Base-by-base conservation (phyloP, 2,797 vertebrate species). In the Mycteria americana region DNA sequence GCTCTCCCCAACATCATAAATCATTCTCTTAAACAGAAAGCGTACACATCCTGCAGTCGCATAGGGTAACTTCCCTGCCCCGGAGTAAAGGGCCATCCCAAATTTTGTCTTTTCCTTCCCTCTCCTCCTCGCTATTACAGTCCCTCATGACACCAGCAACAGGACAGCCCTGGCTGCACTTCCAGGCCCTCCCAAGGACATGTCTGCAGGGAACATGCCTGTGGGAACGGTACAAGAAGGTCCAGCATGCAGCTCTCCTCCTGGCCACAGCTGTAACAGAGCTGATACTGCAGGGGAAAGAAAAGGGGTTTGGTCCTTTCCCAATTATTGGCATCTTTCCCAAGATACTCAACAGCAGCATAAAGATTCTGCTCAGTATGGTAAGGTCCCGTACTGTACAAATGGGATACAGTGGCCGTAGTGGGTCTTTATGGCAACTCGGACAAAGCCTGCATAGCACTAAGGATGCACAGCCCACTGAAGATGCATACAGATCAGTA, bases 191-290 rank as follows among this genome's bases (percentile, higher is more conserved):
- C 28, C 30, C 35, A 79, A 81, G 57, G 31, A 19, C 16, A 17
- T 0, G 5, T 39, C 31, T 78, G 50, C 48, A 60, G 15, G 28
- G 15, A 68, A 18, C 11, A 45, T 0, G 0, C 12, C 30, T 35
- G 22, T 68, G 24, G 37, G 30, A 88, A 84, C 15, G 6, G 22
- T 31, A 27, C 45, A 78, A 64, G 54, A 53, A 84, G 4, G 10
- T 30, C 37, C 33, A 68, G 8, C 25, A 28, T 23, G 9, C 30
- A 62, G 17, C 2, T 72, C 9, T 78, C 9, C 15, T 93, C 41
- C 43, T 72, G 48, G 9, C 12, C 9, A 39, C 13, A 54, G 35
- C 18, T 80, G 27, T 60, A 82, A 77, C 19, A 73, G 33, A 54
- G 5, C 7, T 64, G 30, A 41, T 65, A 46, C 18, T 67, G 31